Evolutionary conservation across 2,797 vertebrate species (phyloP).

Genomic region (Coregonus sp.): DNA sequence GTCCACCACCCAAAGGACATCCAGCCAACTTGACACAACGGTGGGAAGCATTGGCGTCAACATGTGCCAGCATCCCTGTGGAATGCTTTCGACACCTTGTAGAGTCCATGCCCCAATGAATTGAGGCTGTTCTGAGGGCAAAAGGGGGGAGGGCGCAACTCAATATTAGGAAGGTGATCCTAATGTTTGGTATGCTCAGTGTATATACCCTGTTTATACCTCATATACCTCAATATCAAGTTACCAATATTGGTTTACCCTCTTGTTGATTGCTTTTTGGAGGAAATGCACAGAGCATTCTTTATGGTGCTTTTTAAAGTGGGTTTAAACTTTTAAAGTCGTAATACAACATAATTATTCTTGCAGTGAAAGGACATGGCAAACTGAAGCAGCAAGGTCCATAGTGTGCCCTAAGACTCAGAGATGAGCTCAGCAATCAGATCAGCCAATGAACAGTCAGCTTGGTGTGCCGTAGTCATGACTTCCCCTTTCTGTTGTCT

Average conservation of each 20-base stretch:
- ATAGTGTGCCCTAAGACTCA: conserved; percentile 35
- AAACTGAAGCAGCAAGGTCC: conserved; percentile 11
- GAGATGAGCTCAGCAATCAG: conserved; percentile 32
- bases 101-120: too few species aligned
- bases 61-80: too few species aligned
- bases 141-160: too few species aligned
- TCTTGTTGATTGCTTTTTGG: background rate
- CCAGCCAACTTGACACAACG: too few species aligned
- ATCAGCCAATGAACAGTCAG: conserved; percentile 20
- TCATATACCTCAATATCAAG: background rate
- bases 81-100: too few species aligned
- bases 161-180: too few species aligned
- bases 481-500: background rate
- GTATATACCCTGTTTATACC: too few species aligned
- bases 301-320: background rate
- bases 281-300: background rate
- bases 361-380: background rate
- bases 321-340: background rate
- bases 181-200: too few species aligned
- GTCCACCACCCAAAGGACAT: too few species aligned
- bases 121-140: too few species aligned
- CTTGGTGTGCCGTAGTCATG: background rate
- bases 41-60: too few species aligned
- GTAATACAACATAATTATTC: background rate
- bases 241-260: background rate